Evolutionary conservation across 2,888 invertebrate species (phyloP).

Genomic region (Limnephilus rhombicus): DNA sequence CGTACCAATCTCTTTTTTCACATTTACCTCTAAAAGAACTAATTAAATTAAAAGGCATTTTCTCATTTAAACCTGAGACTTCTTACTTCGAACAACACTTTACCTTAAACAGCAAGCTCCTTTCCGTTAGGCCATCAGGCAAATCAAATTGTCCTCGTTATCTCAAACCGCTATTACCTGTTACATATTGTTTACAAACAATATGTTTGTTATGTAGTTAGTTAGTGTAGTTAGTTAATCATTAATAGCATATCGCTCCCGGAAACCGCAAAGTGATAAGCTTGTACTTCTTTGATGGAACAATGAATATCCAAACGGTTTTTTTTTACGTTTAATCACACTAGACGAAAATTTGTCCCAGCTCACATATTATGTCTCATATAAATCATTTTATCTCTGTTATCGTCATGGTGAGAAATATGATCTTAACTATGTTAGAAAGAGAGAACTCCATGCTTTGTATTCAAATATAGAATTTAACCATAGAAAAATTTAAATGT

Average conservation of each 20-base stretch:
- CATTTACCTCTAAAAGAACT: neutral
- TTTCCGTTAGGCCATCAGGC: neutral
- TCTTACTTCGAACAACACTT: neutral
- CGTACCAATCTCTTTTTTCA: neutral
- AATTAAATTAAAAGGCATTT: neutral
- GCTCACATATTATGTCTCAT: too few species aligned
- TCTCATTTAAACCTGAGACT: neutral
- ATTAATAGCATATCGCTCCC: neutral
- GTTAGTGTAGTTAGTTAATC: neutral
- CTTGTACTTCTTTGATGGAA: neutral
- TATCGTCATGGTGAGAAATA: too few species aligned
- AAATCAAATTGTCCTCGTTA: neutral
- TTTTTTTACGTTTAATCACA: neutral
- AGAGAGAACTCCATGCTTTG: too few species aligned
- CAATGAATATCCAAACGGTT: neutral
- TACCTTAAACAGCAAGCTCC: neutral
- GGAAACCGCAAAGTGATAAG: neutral
- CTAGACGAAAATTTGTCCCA: too few species aligned
- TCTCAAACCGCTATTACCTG: neutral
- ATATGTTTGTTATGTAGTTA: too few species aligned
- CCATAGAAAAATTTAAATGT: too few species aligned
- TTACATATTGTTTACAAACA: neutral
- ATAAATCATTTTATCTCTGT: too few species aligned
- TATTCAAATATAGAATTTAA: too few species aligned
- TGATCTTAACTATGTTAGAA: too few species aligned